A percentile compares a stretch with the other conserved stretches of the same genome.
These are phyloP conservation scores for Ophraella communa DNA, from an alignment of 2,888 invertebrate species.

Conservation along the genomic window DNA sequence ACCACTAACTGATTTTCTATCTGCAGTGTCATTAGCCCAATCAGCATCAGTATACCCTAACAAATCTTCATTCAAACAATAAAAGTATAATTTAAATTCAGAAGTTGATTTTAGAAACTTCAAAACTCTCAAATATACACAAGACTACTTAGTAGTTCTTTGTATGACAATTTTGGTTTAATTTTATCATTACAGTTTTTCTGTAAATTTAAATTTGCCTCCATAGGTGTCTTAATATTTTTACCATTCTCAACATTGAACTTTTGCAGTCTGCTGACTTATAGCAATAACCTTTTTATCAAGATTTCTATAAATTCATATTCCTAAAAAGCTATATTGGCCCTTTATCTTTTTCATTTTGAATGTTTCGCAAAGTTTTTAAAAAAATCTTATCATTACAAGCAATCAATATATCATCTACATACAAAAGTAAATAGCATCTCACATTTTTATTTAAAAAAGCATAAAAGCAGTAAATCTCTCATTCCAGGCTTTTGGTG, in stretches of 20 bases:
- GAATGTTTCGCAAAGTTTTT: slow-evolving; percentile 20
- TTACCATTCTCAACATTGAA: slow-evolving; percentile 25
- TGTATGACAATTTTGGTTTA: slow-evolving; percentile 27
- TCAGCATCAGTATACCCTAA: too few relatives aligned
- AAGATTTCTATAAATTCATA: slow-evolving; percentile 18
- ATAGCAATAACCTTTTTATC: slow-evolving; percentile 19
- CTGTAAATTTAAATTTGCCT: slow-evolving; percentile 26
- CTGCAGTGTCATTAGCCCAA: too few relatives aligned
- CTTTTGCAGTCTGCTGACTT: slow-evolving; percentile 24
- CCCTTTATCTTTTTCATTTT: slow-evolving; percentile 21
- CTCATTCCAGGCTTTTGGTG: slow-evolving; percentile 28
- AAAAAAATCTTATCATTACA: slow-evolving; percentile 18
- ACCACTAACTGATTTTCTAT: too few relatives aligned
- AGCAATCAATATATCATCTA: slow-evolving; percentile 23
- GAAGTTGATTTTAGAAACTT: too few relatives aligned
- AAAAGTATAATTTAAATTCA: too few relatives aligned
- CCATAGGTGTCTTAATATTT: slow-evolving; percentile 25
- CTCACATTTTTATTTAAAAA: slow-evolving; percentile 21
- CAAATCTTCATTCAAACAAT: too few relatives aligned
- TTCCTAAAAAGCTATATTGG: slow-evolving; percentile 22
- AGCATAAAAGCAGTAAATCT: slow-evolving; percentile 26
- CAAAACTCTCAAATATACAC: too few relatives aligned
- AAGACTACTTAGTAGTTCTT: slow-evolving; percentile 26
- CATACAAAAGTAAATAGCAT: slow-evolving; percentile 24
- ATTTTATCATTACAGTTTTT: slow-evolving; percentile 13